Percentiles rank a stretch among this genome's conserved stretches.
phyloP scores from a whole-genome alignment of 2,888 invertebrate species.

The Dyspetes luteomarginatus region DNA sequence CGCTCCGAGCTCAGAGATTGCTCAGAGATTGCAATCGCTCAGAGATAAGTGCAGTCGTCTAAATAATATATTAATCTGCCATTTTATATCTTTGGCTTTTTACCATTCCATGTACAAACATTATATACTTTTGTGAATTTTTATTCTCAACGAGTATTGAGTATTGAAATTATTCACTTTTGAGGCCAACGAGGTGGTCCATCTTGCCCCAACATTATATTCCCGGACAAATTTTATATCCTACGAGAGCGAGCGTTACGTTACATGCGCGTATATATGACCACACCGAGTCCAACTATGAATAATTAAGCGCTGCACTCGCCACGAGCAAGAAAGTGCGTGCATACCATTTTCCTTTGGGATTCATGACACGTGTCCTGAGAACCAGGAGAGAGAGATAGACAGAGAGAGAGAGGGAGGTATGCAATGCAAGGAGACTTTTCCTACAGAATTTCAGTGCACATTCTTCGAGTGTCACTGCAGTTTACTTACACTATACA shows the following conservation, averaged over 20 bases:
- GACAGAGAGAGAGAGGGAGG: not conserved
- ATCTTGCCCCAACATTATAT: too few species aligned
- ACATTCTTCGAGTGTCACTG: conserved; percentile 28
- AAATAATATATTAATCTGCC: too few species aligned
- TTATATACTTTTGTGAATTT: too few species aligned
- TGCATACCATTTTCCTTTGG: conserved; percentile 37
- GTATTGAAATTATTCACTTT: conserved; percentile 10
- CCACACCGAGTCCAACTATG: conserved; percentile 17
- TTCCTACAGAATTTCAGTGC: conserved; percentile 27
- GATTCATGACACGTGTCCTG: conserved; percentile 47
- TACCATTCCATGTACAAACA: too few species aligned
- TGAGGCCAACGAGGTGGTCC: too few species aligned
- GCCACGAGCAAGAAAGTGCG: conserved; percentile 54
- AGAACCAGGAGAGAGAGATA: not conserved
- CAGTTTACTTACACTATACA: not conserved
- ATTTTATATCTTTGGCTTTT: too few species aligned
- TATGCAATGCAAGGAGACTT: conserved; percentile 4
- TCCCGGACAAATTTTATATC: not conserved
- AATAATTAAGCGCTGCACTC: conserved; percentile 59
- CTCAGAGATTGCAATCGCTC: too few species aligned
- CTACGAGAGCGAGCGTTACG: not conserved
- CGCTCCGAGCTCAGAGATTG: too few species aligned
- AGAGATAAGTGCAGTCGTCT: too few species aligned
- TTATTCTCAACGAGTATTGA: conserved; percentile 14
- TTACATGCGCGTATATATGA: conserved; percentile 30